Conservation (phyloP, 2,797 vertebrate genomes). For the Coregonus ussuriensis region DNA sequence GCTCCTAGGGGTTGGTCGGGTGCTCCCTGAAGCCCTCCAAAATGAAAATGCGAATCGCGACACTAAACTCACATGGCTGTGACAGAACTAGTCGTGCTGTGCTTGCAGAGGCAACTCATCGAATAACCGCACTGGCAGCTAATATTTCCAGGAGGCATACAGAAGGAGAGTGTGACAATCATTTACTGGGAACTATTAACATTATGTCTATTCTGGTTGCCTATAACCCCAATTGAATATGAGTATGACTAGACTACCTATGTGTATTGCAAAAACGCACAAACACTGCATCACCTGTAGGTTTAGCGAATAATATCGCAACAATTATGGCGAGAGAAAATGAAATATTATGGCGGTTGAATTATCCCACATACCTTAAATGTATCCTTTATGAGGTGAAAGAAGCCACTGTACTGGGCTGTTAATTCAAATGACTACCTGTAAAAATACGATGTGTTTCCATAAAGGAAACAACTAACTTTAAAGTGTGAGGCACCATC, state of each 20-base stretch:
- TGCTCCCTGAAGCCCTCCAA: constrained; percentile 4
- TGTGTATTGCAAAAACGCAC: no score
- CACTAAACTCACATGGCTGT: constrained; percentile 2
- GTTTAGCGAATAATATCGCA: no score
- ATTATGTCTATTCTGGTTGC: no score
- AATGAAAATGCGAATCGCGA: constrained; percentile 5
- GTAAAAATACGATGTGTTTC: not conserved
- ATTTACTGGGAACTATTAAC: no score
- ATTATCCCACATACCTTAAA: not conserved
- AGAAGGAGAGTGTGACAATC: no score
- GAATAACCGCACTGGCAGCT: not conserved
- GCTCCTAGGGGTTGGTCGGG: not conserved
- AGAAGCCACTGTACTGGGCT: not conserved
- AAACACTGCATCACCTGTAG: no score
- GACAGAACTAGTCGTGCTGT: constrained; percentile 4
- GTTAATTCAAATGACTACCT: not conserved
- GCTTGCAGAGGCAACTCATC: not conserved
- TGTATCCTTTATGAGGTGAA: not conserved
- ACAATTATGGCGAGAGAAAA: not conserved
- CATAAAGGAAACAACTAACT: not conserved
- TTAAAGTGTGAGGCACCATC: not conserved
- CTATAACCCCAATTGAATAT: no score
- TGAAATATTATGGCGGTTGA: not conserved
- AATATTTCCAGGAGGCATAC: not conserved
- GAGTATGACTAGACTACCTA: no score